Conservation (phyloP, 2,113 vertebrate species). For the Aleadryas rufinucha region DNA sequence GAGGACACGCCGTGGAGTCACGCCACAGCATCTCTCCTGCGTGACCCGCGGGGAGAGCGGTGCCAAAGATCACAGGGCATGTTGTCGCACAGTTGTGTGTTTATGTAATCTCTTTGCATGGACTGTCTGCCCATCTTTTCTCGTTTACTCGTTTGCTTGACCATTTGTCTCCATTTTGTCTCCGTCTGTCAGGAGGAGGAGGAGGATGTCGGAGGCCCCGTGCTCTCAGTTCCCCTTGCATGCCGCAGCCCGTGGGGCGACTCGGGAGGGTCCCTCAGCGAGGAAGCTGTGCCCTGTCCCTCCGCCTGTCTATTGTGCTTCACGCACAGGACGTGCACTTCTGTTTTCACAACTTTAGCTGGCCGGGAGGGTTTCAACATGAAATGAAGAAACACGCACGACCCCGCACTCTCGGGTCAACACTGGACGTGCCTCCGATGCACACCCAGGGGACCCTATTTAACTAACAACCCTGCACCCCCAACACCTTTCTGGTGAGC, state of each 20-base stretch:
- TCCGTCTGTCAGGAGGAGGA: not conserved
- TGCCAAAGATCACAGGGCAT: slow-evolving; percentile 13
- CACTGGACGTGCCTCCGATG: accelerated
- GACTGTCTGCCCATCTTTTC: not conserved
- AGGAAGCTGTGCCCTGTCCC: not conserved
- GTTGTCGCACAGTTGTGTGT: not conserved
- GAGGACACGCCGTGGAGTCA: not conserved
- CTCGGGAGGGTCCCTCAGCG: accelerated
- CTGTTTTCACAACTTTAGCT: not conserved
- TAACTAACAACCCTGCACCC: not conserved
- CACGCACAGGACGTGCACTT: accelerated
- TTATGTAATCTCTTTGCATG: not conserved
- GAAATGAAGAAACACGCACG: not conserved
- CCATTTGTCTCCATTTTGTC: not conserved
- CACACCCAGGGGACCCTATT: not conserved
- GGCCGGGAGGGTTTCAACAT: not conserved
- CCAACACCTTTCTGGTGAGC: not conserved
- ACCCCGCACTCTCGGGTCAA: accelerated
- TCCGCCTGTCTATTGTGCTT: accelerated
- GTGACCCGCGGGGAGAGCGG: not conserved
- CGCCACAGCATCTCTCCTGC: not conserved
- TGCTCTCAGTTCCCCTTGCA: not conserved
- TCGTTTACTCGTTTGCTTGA: not conserved
- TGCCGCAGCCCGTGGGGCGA: accelerated
- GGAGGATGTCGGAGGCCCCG: not conserved